Evolutionary conservation across 2,888 invertebrate species (phyloP).

Genomic region (Andrena haemorrhoa): DNA sequence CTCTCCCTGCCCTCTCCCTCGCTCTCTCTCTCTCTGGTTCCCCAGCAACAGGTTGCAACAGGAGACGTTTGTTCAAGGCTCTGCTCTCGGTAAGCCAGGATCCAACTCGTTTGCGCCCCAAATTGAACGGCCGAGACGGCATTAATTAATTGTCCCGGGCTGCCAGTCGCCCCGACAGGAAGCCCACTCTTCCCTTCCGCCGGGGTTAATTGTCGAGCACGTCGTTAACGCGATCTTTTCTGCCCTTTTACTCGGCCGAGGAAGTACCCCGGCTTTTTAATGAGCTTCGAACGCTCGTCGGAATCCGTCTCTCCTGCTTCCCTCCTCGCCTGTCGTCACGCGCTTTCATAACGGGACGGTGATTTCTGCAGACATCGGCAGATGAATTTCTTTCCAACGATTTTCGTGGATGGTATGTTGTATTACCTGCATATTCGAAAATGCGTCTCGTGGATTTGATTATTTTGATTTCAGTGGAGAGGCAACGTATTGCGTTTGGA

Average conservation of each 20-base stretch:
- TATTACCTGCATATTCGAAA: neutral
- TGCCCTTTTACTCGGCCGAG: slow-evolving; percentile 69
- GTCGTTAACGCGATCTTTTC: slow-evolving; percentile 71
- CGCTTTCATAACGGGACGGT: neutral
- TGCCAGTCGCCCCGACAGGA: slow-evolving; percentile 54
- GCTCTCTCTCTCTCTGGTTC: slow-evolving; percentile 35
- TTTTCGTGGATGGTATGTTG: neutral
- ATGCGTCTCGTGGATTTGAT: too few species aligned
- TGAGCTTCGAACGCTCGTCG: slow-evolving; percentile 23
- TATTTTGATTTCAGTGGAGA: too few species aligned
- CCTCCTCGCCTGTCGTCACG: neutral
- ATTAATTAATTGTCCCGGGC: slow-evolving; percentile 80
- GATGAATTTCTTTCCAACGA: neutral
- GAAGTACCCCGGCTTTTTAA: slow-evolving; percentile 60
- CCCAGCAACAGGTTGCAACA: slow-evolving; percentile 82
- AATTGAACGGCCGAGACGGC: slow-evolving; percentile 77
- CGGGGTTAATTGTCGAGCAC: slow-evolving; percentile 67
- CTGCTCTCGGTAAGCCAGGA: slow-evolving; percentile 58
- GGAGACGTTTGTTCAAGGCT: slow-evolving; percentile 55
- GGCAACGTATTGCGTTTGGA: too few species aligned
- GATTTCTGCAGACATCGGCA: neutral
- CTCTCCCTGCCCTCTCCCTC: slow-evolving; percentile 19
- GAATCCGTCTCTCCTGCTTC: neutral
- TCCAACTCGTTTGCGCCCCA: slow-evolving; percentile 81
- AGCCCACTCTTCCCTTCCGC: slow-evolving; percentile 51